phyloP scores from a whole-genome alignment of 2,888 invertebrate species.

The Oscheius sp. region DNA sequence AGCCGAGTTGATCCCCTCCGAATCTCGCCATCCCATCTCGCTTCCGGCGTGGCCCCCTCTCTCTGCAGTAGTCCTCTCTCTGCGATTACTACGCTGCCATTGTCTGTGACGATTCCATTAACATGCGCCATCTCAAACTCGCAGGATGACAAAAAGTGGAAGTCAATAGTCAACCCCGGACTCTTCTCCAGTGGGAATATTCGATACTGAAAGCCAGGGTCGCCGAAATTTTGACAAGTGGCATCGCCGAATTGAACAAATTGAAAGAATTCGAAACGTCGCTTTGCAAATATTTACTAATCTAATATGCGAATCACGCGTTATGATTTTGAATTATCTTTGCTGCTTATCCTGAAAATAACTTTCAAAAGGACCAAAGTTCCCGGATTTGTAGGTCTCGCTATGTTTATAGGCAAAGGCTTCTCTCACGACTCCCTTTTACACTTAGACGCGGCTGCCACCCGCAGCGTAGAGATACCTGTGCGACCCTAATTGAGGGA shows the following conservation, averaged over 20 bases:
- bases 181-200: constrained; percentile 15
- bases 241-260: constrained; percentile 25
- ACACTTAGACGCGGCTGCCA: constrained; percentile 27
- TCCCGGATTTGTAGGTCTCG: constrained; percentile 4
- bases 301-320: constrained; percentile 28
- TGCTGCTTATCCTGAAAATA: not conserved
- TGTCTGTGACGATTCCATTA: constrained; percentile 28
- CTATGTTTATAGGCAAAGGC: constrained; percentile 24
- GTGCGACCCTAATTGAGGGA: constrained; percentile 19
- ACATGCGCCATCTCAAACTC: constrained; percentile 18
- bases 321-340: constrained; percentile 10
- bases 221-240: constrained; percentile 22
- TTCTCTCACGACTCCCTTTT: constrained; percentile 21
- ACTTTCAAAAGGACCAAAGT: not conserved
- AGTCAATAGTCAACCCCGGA: constrained; percentile 25
- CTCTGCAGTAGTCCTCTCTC: not conserved
- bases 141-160: constrained; percentile 22
- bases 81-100: constrained; percentile 14
- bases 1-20: not conserved
- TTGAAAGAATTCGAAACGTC: constrained; percentile 27
- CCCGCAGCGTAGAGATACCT: constrained; percentile 26
- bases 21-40: too few relatives aligned
- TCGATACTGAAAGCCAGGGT: constrained; percentile 8
- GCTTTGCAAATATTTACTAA: constrained; percentile 23
- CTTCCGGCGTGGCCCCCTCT: not conserved